Evolutionary conservation across 2,888 invertebrate species (phyloP).

Genomic region (Lumbricus terrestris): DNA sequence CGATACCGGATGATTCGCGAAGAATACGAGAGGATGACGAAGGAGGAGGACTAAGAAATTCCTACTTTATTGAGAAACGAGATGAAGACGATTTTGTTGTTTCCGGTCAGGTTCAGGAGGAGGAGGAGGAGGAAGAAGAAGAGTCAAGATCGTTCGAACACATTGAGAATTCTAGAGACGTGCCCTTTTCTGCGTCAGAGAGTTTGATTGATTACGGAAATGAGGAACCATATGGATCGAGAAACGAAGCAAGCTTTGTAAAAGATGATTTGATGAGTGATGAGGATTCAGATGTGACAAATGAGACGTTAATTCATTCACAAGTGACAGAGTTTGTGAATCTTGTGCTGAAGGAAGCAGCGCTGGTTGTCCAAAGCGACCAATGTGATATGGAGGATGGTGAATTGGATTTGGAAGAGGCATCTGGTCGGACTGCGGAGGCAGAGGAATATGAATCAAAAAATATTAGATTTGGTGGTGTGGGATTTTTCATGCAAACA

Average conservation of each 20-base stretch:
- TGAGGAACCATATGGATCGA: not conserved
- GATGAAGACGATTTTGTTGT: not conserved
- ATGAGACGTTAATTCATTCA: not conserved
- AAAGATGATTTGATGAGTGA: not conserved
- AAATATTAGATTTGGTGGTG: slow-evolving; percentile 32
- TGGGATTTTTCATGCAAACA: slow-evolving; percentile 21
- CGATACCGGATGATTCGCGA: slow-evolving; percentile 53
- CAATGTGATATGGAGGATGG: not conserved
- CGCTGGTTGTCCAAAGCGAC: slow-evolving; percentile 30
- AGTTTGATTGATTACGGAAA: not conserved
- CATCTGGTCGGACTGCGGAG: not conserved
- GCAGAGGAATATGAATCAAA: not conserved
- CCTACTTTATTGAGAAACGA: not conserved
- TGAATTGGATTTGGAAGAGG: not conserved
- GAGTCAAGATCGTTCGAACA: not conserved
- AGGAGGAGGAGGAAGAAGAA: too few species aligned
- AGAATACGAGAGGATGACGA: slow-evolving; percentile 17
- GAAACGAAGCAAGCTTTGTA: not conserved
- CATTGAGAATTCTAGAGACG: not conserved
- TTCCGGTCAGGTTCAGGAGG: not conserved
- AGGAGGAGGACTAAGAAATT: not conserved
- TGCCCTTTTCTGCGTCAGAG: not conserved
- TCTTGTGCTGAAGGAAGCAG: slow-evolving; percentile 51
- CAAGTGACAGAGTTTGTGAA: slow-evolving; percentile 51
- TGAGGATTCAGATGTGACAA: not conserved